These are phyloP conservation scores for Sebastolobus altivelis DNA, from an alignment of 2,797 vertebrate genomes.

Conservation along the genomic window DNA sequence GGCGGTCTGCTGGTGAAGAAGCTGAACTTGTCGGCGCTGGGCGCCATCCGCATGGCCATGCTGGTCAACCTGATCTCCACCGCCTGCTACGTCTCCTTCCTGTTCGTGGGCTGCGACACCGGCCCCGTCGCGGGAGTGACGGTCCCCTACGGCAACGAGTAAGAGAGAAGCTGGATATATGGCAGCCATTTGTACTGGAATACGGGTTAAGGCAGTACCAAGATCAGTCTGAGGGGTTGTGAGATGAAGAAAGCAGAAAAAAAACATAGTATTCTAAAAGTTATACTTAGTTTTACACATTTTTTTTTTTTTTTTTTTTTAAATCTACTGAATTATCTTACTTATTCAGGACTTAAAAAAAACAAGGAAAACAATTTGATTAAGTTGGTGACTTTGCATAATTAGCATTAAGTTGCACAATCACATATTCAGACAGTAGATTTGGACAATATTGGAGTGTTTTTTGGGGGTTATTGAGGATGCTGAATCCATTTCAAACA, in stretches of 20 bases:
- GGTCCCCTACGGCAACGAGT: constrained; percentile 92
- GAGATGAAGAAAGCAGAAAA: neutral
- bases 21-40: constrained; percentile 94
- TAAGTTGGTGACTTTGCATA: neutral
- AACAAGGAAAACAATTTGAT: neutral
- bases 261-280: neutral
- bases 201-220: neutral
- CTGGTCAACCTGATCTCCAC: constrained; percentile 98
- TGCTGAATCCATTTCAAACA: neutral
- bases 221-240: neutral
- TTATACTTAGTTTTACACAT: neutral
- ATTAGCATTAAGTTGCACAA: neutral
- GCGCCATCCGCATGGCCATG: constrained; percentile 98
- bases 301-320: neutral
- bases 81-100: constrained; percentile 96
- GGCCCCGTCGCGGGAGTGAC: constrained; percentile 97
- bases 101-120: constrained; percentile 97
- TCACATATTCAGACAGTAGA: neutral
- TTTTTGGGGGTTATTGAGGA: neutral
- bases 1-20: constrained; percentile 98
- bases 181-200: neutral
- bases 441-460: neutral
- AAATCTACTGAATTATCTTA: neutral
- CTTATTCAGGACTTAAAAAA: neutral
- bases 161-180: constrained; percentile 67